A percentile compares a stretch with the other conserved stretches of the same genome.
phyloP scores from a whole-genome alignment of 2,797 vertebrate species.

The Siniperca undulata region DNA sequence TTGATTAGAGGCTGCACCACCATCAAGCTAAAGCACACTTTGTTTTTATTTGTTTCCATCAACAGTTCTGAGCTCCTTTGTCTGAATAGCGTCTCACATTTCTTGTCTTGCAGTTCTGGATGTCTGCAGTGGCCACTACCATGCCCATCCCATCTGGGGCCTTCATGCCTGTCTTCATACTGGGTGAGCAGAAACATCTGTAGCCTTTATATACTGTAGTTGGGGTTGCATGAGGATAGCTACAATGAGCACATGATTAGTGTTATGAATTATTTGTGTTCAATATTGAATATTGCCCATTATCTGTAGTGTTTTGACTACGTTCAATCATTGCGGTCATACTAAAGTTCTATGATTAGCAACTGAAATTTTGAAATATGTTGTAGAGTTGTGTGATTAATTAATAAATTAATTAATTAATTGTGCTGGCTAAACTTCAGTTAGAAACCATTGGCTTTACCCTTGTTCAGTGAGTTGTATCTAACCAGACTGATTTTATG shows the following conservation, averaged over 20 bases:
- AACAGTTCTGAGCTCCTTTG: background rate
- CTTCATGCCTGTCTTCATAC: constrained; percentile 97
- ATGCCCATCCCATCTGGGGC: constrained; percentile 97
- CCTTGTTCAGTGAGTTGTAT: background rate
- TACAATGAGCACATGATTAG: background rate
- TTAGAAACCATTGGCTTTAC: background rate
- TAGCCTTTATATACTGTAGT: background rate
- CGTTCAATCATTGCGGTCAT: background rate
- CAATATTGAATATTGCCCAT: background rate
- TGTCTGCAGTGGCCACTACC: constrained; percentile 95
- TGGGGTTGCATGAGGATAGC: background rate
- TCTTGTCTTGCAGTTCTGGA: constrained; percentile 90
- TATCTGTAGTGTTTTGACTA: background rate
- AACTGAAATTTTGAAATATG: background rate
- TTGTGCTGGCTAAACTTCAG: background rate
- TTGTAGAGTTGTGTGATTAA: background rate
- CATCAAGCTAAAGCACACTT: background rate
- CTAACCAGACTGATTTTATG: background rate
- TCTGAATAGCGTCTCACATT: background rate
- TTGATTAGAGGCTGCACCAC: background rate
- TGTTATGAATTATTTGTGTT: background rate
- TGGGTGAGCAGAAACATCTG: constrained; percentile 85
- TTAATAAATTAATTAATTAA: background rate
- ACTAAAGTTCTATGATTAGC: background rate
- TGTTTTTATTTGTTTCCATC: background rate